These are phyloP conservation scores for Elephantulus edwardii DNA, from an alignment of 2,113 vertebrate species.

Conservation along the genomic window DNA sequence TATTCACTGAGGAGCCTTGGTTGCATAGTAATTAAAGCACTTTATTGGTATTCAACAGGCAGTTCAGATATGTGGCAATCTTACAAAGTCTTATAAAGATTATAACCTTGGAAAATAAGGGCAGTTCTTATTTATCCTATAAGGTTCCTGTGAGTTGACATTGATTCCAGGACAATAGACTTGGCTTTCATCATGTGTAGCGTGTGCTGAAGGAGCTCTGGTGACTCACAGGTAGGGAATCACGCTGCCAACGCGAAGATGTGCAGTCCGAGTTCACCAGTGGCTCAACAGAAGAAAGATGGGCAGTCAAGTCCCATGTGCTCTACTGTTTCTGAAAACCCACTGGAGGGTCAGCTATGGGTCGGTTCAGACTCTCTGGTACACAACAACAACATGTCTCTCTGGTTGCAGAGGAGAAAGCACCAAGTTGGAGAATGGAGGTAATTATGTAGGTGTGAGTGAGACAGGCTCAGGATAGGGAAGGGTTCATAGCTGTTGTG, in stretches of 20 bases:
- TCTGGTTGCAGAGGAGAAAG: neutral
- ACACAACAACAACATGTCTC: no score
- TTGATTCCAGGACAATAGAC: neutral
- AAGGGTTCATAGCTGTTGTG: no score
- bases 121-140: neutral
- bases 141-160: neutral
- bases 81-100: neutral
- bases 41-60: neutral
- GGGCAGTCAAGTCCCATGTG: no score
- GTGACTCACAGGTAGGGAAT: neutral
- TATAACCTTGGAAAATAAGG: neutral
- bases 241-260: neutral
- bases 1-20: neutral
- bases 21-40: neutral
- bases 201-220: neutral
- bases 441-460: no score
- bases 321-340: no score
- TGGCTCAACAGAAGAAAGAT: no score
- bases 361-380: no score
- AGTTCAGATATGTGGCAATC: neutral
- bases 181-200: neutral
- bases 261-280: neutral
- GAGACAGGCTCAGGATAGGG: no score
- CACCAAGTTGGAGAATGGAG: neutral
- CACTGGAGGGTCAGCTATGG: no score